Evolutionary conservation across 1,140 invertebrate genomes (phyloP).

Genomic region (Bombus turneri): DNA sequence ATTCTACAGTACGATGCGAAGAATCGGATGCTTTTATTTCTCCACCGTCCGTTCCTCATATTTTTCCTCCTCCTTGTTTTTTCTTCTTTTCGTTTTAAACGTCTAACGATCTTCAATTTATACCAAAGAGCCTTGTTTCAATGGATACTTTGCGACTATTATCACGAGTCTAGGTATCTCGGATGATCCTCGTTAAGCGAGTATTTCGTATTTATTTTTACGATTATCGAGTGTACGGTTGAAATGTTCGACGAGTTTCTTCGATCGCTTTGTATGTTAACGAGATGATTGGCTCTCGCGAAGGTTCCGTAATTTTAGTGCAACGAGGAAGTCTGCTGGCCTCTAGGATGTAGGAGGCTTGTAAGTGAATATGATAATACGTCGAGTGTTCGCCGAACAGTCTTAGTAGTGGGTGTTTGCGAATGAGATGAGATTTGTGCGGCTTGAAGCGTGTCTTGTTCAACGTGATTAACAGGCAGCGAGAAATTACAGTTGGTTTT

Average conservation of each 20-base stretch:
- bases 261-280: not conserved
- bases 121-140: too few species aligned
- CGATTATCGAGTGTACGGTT: not conserved
- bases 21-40: not conserved
- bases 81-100: not conserved
- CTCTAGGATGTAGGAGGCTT: not conserved
- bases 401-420: conserved; percentile 17
- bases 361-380: conserved; percentile 32
- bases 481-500: not conserved
- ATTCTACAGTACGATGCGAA: not conserved
- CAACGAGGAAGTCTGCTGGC: conserved; percentile 9
- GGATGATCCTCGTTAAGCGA: not conserved
- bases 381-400: not conserved
- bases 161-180: too few species aligned
- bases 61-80: not conserved
- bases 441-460: not conserved
- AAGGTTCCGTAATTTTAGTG: conserved; percentile 24
- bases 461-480: conserved; percentile 4
- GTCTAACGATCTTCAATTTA: not conserved
- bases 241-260: not conserved
- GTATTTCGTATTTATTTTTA: not conserved
- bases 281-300: conserved; percentile 12
- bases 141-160: not conserved
- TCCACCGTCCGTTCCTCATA: not conserved
- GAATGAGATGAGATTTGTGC: conserved; percentile 8